A percentile compares a stretch with the other conserved stretches of the same genome.
Evolutionary conservation across 2,113 vertebrate species (phyloP).

Genomic region (Corvus hawaiiensis): DNA sequence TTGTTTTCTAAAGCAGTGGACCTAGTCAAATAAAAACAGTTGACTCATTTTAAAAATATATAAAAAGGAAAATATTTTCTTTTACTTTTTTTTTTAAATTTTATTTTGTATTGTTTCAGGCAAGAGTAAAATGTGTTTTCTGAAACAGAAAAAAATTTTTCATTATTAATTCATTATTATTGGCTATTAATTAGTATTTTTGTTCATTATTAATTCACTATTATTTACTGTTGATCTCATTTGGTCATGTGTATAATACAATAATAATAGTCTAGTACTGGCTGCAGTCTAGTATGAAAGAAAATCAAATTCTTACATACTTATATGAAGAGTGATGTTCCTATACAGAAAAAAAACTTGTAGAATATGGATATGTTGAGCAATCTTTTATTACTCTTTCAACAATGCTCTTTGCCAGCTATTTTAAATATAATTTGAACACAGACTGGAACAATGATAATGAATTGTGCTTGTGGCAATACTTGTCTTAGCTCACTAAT

Average conservation of each 20-base stretch:
- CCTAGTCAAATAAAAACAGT: neutral
- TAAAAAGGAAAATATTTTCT: neutral
- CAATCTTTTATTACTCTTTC: neutral
- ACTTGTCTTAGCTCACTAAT: neutral
- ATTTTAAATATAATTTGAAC: conserved; percentile 4
- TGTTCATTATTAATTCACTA: neutral
- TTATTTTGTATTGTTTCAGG: neutral
- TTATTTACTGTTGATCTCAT: neutral
- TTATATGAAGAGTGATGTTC: neutral
- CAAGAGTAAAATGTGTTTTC: neutral
- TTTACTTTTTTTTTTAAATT: neutral
- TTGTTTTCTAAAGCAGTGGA: neutral
- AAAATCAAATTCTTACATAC: neutral
- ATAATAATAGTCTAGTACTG: neutral
- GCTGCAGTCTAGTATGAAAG: neutral
- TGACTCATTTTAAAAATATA: neutral
- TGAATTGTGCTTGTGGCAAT: neutral
- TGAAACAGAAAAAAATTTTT: neutral
- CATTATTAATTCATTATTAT: neutral
- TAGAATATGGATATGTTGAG: neutral
- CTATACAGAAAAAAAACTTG: neutral
- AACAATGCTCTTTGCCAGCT: neutral
- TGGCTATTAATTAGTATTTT: neutral
- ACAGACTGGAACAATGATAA: neutral
- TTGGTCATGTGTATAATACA: neutral